These are phyloP conservation scores for Macroteleia sp. DNA, from an alignment of 2,888 invertebrate species.

Conservation along the genomic window DNA sequence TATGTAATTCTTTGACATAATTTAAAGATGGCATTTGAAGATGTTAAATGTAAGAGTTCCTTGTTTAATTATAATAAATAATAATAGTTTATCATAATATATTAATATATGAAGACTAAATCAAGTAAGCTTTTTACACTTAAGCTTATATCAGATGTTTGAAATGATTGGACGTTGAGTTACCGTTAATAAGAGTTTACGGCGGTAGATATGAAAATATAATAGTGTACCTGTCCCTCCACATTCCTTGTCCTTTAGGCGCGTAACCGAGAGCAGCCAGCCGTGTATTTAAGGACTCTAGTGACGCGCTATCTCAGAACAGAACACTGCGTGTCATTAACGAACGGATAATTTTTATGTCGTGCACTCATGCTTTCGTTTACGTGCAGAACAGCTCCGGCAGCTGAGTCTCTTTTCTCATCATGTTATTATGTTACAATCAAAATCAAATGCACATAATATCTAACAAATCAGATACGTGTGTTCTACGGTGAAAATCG, in stretches of 20 bases:
- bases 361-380: slow-evolving; percentile 74
- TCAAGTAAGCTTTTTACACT: slow-evolving; percentile 29
- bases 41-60: too few relatives aligned
- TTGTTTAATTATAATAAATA: too few relatives aligned
- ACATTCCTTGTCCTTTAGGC: slow-evolving; percentile 84
- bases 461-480: slow-evolving; percentile 41
- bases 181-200: slow-evolving; percentile 10
- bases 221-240: slow-evolving; percentile 84
- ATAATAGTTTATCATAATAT: too few relatives aligned
- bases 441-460: slow-evolving; percentile 64
- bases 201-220: slow-evolving; percentile 74
- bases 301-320: slow-evolving; percentile 83
- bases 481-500: slow-evolving; percentile 50
- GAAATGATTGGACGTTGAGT: neutral
- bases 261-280: slow-evolving; percentile 84
- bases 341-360: slow-evolving; percentile 72
- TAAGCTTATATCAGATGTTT: neutral
- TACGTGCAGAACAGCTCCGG: slow-evolving; percentile 67
- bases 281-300: slow-evolving; percentile 83
- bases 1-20: too few relatives aligned
- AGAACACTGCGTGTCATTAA: slow-evolving; percentile 81
- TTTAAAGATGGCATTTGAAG: too few relatives aligned
- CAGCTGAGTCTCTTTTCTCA: slow-evolving; percentile 28
- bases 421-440: slow-evolving; percentile 62
- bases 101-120: too few relatives aligned